These are phyloP conservation scores for Drosophila histrio DNA, from an alignment of 2,888 invertebrate species.

Conservation along the genomic window DNA sequence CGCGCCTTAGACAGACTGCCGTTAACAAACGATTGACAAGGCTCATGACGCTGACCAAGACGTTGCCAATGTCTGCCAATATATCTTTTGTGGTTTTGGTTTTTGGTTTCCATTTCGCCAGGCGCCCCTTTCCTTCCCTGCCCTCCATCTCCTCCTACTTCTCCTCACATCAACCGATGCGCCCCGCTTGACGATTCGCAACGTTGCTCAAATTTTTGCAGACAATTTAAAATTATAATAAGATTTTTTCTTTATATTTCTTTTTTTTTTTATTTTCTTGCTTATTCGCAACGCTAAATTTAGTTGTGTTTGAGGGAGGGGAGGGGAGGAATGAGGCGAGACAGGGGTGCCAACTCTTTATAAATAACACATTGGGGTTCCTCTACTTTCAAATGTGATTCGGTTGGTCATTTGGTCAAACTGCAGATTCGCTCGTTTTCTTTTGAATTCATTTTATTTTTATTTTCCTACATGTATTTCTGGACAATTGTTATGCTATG, in stretches of 20 bases:
- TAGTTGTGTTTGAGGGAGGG: constrained; percentile 38
- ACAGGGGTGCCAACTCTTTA: constrained; percentile 26
- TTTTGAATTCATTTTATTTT: constrained; percentile 3
- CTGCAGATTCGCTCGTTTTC: constrained; percentile 16
- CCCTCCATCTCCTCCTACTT: background rate
- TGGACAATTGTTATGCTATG: constrained; percentile 56
- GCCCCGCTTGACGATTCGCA: constrained; percentile 48
- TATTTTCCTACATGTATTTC: constrained; percentile 5
- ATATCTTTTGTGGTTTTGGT: constrained; percentile 33
- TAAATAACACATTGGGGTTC: constrained; percentile 57
- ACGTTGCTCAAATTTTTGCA: constrained; percentile 68
- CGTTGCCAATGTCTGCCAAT: constrained; percentile 46
- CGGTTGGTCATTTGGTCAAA: constrained; percentile 12
- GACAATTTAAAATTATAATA: constrained; percentile 78
- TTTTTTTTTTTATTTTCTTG: constrained; percentile 4
- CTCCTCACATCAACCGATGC: background rate
- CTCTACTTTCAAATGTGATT: background rate
- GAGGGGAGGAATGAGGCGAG: background rate
- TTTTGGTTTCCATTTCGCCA: constrained; percentile 72
- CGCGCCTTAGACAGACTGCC: constrained; percentile 66
- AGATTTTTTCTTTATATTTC: constrained; percentile 14
- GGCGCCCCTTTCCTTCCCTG: background rate
- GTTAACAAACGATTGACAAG: constrained; percentile 52
- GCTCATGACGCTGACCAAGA: constrained; percentile 51
- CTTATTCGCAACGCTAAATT: constrained; percentile 59